Evolutionary conservation across 2,797 vertebrate species (phyloP).

Genomic region (Clarias fuscus): DNA sequence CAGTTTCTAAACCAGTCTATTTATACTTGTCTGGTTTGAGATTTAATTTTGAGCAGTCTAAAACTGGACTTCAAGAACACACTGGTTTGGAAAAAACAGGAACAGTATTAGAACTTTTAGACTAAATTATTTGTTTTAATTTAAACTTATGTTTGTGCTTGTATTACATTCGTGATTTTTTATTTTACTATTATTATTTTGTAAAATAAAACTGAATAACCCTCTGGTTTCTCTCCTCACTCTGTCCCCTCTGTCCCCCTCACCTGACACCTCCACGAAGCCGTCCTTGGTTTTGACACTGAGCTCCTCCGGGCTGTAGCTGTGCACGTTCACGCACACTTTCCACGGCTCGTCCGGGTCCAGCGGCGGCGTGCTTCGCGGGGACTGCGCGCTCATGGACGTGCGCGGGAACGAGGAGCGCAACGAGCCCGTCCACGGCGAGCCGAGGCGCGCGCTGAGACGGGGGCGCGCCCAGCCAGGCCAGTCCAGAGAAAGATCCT

Average conservation of each 20-base stretch:
- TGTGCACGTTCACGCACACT: constrained; percentile 97
- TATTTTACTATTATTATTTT: background rate
- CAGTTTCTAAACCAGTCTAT: too few species aligned
- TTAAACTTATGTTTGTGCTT: background rate
- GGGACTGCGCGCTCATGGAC: constrained; percentile 73
- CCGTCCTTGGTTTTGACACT: constrained; percentile 92
- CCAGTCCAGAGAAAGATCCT: constrained; percentile 91
- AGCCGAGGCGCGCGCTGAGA: constrained; percentile 75
- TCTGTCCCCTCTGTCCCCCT: constrained; percentile 59
- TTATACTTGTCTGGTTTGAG: background rate
- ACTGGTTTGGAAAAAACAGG: background rate
- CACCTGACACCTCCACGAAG: constrained; percentile 97
- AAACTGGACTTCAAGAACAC: background rate
- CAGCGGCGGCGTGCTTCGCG: constrained; percentile 74
- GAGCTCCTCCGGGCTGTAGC: constrained; percentile 92
- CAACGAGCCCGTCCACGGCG: constrained; percentile 82
- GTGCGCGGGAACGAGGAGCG: constrained; percentile 79
- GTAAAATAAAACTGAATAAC: background rate
- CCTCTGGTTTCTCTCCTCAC: background rate
- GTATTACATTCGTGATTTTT: background rate
- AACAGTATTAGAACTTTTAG: background rate
- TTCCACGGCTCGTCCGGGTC: constrained; percentile 92
- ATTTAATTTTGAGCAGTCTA: background rate
- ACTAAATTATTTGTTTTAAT: too few species aligned
- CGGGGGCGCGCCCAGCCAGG: constrained; percentile 91